phyloP scores from a whole-genome alignment of 2,797 vertebrate species.

The Microcaecilia unicolor region DNA sequence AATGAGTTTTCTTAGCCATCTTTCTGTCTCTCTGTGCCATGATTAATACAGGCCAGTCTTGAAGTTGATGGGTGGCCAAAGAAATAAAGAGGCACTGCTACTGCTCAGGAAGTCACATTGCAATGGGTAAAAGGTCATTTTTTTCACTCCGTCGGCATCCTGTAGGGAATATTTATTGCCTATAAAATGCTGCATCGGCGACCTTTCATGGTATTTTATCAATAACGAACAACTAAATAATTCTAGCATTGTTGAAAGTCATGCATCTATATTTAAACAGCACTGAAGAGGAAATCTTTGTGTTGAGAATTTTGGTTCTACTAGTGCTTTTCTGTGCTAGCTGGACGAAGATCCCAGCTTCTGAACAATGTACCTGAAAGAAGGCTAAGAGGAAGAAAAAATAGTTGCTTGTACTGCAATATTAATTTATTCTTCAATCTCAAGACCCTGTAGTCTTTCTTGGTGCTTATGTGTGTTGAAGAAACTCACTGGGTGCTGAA shows the following conservation, averaged over 20 bases:
- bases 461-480: no score
- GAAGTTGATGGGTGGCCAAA: conserved; percentile 24
- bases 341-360: no score
- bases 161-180: conserved; percentile 37
- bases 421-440: no score
- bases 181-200: conserved; percentile 28
- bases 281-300: conserved; percentile 8
- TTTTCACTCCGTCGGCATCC: conserved; percentile 25
- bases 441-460: no score
- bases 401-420: no score
- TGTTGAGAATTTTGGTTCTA: conserved; percentile 1
- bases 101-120: conserved; percentile 29
- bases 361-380: no score
- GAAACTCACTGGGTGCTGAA: no score
- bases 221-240: conserved; percentile 39
- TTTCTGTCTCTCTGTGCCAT: conserved; percentile 2
- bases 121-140: conserved; percentile 26
- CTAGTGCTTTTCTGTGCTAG: no score
- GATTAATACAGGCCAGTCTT: conserved; percentile 33
- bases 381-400: no score
- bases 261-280: conserved; percentile 45
- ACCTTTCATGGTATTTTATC: conserved; percentile 40
- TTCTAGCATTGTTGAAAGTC: conserved; percentile 22
- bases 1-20: conserved; percentile 6
- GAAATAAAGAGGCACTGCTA: conserved; percentile 24